phyloP scores from a whole-genome alignment of 2,797 vertebrate species.

The Rhodeus uyekii region DNA sequence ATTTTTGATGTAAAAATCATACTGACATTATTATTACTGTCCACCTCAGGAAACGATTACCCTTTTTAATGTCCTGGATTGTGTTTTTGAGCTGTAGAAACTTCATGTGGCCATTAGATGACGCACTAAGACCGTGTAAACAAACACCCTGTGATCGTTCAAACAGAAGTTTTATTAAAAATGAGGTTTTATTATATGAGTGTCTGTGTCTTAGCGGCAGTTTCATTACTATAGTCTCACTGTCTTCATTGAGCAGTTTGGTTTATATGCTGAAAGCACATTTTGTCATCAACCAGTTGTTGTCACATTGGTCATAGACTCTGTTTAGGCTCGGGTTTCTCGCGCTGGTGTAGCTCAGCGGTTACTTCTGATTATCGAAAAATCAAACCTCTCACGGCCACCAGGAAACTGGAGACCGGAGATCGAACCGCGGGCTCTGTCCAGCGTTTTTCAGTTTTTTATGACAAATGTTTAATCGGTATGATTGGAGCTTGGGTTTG shows the following conservation, averaged over 20 bases:
- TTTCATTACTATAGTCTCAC: neutral
- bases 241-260: neutral
- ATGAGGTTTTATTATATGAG: neutral
- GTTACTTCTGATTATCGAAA: constrained; percentile 20
- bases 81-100: neutral
- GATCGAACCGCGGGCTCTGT: constrained; percentile 34
- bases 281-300: too few species aligned
- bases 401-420: accelerated
- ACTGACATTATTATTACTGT: too few species aligned
- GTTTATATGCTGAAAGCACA: too few species aligned
- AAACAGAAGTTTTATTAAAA: neutral
- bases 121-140: neutral
- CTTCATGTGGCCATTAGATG: neutral
- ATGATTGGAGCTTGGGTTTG: too few species aligned
- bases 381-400: accelerated
- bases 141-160: neutral
- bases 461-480: too few species aligned
- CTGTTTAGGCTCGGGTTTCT: accelerated
- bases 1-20: too few species aligned
- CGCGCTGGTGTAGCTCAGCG: constrained; percentile 36
- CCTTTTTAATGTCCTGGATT: too few species aligned
- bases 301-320: too few species aligned
- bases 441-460: constrained; percentile 27
- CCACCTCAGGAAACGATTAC: too few species aligned
- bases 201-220: neutral